These are phyloP conservation scores for Trogon surrucura DNA, from an alignment of 2,113 vertebrate genomes.

Conservation along the genomic window DNA sequence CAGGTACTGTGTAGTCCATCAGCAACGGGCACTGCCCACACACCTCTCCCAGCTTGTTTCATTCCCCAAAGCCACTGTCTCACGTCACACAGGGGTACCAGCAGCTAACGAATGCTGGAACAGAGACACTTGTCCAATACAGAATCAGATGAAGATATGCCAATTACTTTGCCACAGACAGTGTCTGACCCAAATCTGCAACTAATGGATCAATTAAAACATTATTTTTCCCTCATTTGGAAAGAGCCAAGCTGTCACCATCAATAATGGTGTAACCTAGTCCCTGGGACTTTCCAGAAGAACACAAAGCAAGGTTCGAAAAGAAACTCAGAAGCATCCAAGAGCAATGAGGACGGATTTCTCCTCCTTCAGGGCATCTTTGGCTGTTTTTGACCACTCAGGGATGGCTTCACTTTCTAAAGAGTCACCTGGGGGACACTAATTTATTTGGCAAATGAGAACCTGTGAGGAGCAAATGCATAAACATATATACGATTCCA, in stretches of 20 bases:
- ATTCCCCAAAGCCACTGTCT: not conserved
- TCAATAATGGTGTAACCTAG: not conserved
- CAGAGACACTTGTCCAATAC: not conserved
- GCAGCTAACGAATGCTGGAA: not conserved
- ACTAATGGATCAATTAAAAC: conserved; percentile 34
- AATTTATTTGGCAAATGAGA: not conserved
- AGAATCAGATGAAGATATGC: not conserved
- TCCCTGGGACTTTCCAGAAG: not conserved
- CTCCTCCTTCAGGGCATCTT: not conserved
- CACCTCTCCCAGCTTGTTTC: not conserved
- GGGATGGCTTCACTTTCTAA: not conserved
- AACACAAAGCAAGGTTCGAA: not conserved
- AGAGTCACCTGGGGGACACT: not conserved
- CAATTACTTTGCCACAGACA: not conserved
- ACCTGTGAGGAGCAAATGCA: not conserved
- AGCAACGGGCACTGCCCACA: not conserved
- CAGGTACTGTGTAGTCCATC: not conserved
- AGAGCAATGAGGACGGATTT: fast-evolving
- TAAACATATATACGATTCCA: not conserved
- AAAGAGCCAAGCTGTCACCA: not conserved
- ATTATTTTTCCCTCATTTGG: not conserved
- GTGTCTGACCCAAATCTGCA: not conserved
- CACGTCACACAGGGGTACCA: not conserved
- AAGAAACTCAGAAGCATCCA: not conserved
- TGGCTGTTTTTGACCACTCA: not conserved